A percentile compares a stretch with the other conserved stretches of the same genome.
These are phyloP conservation scores for Halichondria panicea DNA, from an alignment of 37 sponge, comb jelly and placozoan species.

Conservation along the genomic window DNA sequence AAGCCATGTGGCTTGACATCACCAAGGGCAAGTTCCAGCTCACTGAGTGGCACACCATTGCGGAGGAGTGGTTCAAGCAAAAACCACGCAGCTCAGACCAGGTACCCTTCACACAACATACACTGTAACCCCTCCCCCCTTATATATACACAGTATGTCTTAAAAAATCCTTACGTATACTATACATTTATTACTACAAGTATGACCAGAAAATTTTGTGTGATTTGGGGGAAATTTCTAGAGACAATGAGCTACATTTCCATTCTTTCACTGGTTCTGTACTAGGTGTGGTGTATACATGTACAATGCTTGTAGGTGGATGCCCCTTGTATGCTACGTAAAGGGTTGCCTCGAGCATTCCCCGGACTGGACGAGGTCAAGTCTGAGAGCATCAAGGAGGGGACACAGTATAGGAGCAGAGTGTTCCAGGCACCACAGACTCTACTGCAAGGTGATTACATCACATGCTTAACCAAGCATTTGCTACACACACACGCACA, in stretches of 20 bases:
- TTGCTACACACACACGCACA: not conserved
- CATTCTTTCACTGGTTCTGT: too few relatives aligned
- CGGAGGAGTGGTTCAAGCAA: conserved; percentile 82
- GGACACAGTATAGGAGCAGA: conserved; percentile 83
- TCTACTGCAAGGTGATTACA: conserved; percentile 18
- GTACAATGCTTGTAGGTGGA: conserved; percentile 29
- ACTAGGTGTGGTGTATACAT: not conserved
- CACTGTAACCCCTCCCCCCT: not conserved
- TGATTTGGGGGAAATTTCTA: too few relatives aligned
- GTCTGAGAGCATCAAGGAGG: conserved; percentile 76
- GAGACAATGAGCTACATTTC: too few relatives aligned
- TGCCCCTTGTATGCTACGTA: conserved; percentile 81
- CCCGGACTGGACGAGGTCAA: conserved; percentile 90
- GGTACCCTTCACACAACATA: conserved; percentile 3
- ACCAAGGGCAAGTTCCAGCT: conserved; percentile 83
- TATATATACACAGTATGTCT: too few relatives aligned
- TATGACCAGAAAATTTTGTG: too few relatives aligned
- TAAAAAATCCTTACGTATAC: too few relatives aligned
- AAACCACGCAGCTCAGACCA: conserved; percentile 81
- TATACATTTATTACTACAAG: too few relatives aligned
- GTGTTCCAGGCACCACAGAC: conserved; percentile 70
- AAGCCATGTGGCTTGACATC: conserved; percentile 79
- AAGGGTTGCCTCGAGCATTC: conserved; percentile 87
- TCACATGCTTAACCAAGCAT: not conserved
- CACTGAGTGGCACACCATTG: conserved; percentile 82